Evolutionary conservation across 2,113 vertebrate species (phyloP).

Genomic region (Trachemys scripta): DNA sequence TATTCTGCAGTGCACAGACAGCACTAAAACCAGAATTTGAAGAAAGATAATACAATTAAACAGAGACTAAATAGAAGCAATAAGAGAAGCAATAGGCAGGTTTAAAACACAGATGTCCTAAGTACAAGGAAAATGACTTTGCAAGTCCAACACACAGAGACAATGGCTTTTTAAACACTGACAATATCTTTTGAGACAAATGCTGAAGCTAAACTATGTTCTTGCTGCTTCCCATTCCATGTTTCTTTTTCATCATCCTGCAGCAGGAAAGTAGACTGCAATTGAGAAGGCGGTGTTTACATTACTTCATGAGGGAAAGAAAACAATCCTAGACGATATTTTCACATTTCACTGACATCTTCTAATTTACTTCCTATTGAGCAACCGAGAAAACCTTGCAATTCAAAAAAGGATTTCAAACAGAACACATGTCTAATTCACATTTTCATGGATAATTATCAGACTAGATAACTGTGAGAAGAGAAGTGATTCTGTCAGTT

Average conservation of each 20-base stretch:
- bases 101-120: not conserved
- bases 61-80: conserved; percentile 1
- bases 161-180: not conserved
- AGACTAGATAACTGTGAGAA: not conserved
- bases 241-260: not conserved
- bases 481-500: not conserved
- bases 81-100: not conserved
- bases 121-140: conserved; percentile 1
- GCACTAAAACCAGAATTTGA: not conserved
- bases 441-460: not conserved
- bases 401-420: not conserved
- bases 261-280: not conserved
- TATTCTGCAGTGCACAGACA: not conserved
- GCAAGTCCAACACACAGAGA: not conserved
- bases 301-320: not conserved
- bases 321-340: not conserved
- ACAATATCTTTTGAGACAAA: not conserved
- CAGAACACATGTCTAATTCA: not conserved
- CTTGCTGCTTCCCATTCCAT: not conserved
- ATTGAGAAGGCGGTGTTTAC: not conserved
- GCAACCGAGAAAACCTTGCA: not conserved
- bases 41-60: not conserved
- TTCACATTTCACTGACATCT: not conserved
- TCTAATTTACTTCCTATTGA: not conserved
- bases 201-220: not conserved